These are phyloP conservation scores for Mobula birostris DNA, from an alignment of 2,113 vertebrate species.

Conservation along the genomic window DNA sequence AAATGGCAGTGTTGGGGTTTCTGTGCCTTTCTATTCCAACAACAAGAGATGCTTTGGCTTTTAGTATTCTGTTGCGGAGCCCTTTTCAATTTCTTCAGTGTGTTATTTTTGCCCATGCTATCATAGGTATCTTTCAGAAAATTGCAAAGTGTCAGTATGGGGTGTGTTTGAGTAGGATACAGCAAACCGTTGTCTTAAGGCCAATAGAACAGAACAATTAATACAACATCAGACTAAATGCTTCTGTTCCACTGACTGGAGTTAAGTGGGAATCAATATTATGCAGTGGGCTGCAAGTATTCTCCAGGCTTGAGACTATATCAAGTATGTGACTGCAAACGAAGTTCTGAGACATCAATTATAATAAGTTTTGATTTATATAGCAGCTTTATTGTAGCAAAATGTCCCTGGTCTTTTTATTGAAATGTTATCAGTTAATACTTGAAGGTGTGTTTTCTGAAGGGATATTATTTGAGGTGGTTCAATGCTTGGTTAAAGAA, in stretches of 20 bases:
- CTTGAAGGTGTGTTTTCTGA: no score
- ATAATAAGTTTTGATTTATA: no score
- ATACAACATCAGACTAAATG: not conserved
- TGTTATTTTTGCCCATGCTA: not conserved
- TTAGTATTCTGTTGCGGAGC: no score
- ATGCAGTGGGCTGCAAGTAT: not conserved
- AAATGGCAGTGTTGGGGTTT: not conserved
- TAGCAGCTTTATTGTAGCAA: no score
- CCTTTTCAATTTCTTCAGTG: no score
- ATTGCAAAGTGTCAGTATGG: not conserved
- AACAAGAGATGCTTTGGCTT: no score
- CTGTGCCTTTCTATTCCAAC: not conserved
- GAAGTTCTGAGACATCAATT: not conserved
- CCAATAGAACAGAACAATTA: not conserved
- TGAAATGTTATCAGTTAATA: no score
- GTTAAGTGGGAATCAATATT: slow-evolving; percentile 23
- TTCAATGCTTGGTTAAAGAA: no score
- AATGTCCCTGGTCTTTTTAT: no score
- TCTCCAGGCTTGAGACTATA: not conserved
- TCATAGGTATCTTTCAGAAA: not conserved
- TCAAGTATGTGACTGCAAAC: not conserved
- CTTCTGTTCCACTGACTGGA: not conserved
- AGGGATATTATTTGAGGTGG: no score
- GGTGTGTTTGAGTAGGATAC: not conserved
- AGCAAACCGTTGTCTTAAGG: not conserved